phyloP scores from a whole-genome alignment of 2,888 invertebrate species.

The Eristalis tenax region DNA sequence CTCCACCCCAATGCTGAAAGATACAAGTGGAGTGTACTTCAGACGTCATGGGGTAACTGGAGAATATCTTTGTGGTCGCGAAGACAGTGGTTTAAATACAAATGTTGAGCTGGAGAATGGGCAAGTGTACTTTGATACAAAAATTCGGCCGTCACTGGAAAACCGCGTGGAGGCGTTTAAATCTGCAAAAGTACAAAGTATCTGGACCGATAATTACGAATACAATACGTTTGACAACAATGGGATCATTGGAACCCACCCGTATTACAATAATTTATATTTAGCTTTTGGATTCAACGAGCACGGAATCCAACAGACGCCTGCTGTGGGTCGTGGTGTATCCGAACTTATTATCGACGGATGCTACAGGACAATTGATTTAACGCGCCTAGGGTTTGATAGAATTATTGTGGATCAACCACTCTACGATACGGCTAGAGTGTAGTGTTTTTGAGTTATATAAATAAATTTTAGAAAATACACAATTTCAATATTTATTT shows the following conservation, averaged over 20 bases:
- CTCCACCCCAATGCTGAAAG: constrained; percentile 91
- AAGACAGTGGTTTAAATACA: constrained; percentile 86
- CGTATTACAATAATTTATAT: constrained; percentile 90
- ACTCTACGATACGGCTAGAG: constrained; percentile 84
- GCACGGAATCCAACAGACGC: constrained; percentile 94
- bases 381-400: constrained; percentile 90
- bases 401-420: constrained; percentile 86
- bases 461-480: not conserved
- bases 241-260: constrained; percentile 94
- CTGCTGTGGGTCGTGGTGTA: constrained; percentile 94
- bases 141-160: constrained; percentile 88
- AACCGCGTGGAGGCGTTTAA: constrained; percentile 91
- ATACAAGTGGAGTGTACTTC: constrained; percentile 90
- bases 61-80: constrained; percentile 89
- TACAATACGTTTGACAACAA: constrained; percentile 95
- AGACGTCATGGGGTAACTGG: constrained; percentile 92
- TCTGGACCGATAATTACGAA: constrained; percentile 94
- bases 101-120: constrained; percentile 85
- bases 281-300: constrained; percentile 97
- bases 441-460: constrained; percentile 74
- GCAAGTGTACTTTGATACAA: constrained; percentile 85
- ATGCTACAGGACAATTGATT: constrained; percentile 88
- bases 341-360: constrained; percentile 92
- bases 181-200: constrained; percentile 88
- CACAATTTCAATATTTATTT: not conserved